Percentiles rank a stretch among this genome's conserved stretches.
Evolutionary conservation across 2,113 vertebrate species (phyloP).

Genomic region (Melanerpes aurifrons): DNA sequence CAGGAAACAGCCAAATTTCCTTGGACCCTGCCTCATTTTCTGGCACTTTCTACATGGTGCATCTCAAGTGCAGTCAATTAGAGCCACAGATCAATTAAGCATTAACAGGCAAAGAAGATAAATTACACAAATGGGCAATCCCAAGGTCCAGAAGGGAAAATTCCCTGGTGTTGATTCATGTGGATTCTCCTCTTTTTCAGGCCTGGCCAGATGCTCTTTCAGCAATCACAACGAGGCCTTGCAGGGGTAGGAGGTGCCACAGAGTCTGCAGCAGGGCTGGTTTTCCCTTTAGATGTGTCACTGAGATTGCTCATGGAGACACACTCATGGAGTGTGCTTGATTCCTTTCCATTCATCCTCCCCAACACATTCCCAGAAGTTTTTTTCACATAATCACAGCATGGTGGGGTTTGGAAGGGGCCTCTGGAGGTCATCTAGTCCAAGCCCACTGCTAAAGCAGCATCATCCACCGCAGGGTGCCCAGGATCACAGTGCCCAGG

Average conservation of each 20-base stretch:
- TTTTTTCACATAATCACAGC: background rate
- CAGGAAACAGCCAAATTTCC: background rate
- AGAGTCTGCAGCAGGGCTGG: background rate
- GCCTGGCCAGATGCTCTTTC: background rate
- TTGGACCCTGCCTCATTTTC: background rate
- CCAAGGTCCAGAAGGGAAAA: background rate
- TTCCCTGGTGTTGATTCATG: background rate
- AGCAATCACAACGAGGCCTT: background rate
- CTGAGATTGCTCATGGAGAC: accelerated
- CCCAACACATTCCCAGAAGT: background rate
- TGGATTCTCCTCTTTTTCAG: background rate
- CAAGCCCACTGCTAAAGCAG: no score
- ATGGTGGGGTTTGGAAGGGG: no score
- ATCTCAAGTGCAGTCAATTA: background rate
- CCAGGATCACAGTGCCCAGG: no score
- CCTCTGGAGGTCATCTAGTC: no score
- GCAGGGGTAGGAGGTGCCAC: accelerated
- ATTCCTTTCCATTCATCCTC: background rate
- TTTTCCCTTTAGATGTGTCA: background rate
- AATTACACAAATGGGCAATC: background rate
- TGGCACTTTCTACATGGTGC: accelerated
- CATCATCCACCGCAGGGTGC: no score
- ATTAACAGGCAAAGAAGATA: background rate
- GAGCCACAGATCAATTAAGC: background rate
- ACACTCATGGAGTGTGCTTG: accelerated